These are phyloP conservation scores for Corythaeola cristata DNA, from an alignment of 2,113 vertebrate species.

Conservation along the genomic window DNA sequence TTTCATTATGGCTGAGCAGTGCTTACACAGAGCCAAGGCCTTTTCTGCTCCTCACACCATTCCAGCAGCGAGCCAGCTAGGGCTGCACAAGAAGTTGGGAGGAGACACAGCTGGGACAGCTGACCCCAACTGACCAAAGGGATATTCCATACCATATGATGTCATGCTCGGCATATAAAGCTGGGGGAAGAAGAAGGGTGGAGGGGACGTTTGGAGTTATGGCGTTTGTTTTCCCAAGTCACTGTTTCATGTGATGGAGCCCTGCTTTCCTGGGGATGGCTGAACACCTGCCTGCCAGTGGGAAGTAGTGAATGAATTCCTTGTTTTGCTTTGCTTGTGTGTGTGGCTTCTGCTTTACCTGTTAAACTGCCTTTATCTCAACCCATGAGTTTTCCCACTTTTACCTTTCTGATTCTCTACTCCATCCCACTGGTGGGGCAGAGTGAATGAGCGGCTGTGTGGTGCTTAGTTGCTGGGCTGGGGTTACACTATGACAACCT, in stretches of 20 bases:
- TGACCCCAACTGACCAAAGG: not conserved
- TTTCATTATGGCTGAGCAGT: not conserved
- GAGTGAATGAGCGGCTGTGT: rapidly evolving
- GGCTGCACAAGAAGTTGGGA: not conserved
- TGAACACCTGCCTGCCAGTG: not conserved
- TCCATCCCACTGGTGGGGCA: not conserved
- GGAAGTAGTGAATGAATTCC: not conserved
- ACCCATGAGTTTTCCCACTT: not conserved
- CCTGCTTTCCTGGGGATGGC: not conserved
- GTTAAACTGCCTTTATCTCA: not conserved
- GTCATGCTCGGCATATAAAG: not conserved
- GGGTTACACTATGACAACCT: not conserved
- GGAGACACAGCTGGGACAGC: not conserved
- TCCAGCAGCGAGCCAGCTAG: not conserved
- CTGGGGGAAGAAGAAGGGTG: not conserved
- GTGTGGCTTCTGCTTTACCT: not conserved
- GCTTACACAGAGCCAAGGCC: not conserved
- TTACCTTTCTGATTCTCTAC: not conserved
- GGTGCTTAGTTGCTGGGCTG: not conserved
- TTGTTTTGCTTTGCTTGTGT: not conserved
- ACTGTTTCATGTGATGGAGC: rapidly evolving
- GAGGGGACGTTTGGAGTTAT: rapidly evolving
- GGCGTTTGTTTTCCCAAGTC: not conserved
- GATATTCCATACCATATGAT: rapidly evolving
- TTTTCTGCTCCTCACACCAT: not conserved